Conservation (phyloP, 2,888 invertebrate genomes). For the Leuctra nigra region DNA sequence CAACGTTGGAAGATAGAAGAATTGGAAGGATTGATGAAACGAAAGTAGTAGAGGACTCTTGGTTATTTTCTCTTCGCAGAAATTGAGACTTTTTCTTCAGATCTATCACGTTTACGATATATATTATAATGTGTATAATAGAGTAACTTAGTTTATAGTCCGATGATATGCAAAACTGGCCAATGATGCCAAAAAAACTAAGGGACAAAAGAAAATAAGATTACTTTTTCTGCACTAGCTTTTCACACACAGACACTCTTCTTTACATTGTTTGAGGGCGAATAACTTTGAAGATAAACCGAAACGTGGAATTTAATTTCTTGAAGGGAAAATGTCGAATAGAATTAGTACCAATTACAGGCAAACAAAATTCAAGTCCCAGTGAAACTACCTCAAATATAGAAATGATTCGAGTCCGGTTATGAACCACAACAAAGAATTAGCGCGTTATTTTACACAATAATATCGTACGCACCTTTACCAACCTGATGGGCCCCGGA, state of each 20-base stretch:
- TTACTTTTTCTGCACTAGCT: not conserved
- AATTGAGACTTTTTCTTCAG: conserved; percentile 12
- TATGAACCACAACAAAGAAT: not conserved
- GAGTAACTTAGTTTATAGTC: conserved; percentile 13
- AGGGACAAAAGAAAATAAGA: conserved; percentile 1
- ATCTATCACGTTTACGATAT: no score
- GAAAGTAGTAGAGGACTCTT: not conserved
- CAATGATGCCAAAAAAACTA: not conserved
- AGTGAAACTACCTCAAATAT: no score
- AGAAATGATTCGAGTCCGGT: not conserved
- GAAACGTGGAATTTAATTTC: no score
- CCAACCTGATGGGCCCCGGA: conserved; percentile 29
- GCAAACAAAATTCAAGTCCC: no score
- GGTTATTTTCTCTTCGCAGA: no score
- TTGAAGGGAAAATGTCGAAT: no score
- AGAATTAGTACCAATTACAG: no score
- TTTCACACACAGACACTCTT: not conserved
- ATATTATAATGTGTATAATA: no score
- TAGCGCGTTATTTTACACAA: not conserved
- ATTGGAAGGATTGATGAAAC: not conserved
- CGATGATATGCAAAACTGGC: conserved; percentile 24
- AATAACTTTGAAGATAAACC: no score
- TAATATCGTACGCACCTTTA: conserved; percentile 14
- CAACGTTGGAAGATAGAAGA: not conserved
- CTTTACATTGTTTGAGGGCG: no score